Base-by-base conservation (phyloP, 2,888 invertebrate genomes). In the Drosophila paranaensis region DNA sequence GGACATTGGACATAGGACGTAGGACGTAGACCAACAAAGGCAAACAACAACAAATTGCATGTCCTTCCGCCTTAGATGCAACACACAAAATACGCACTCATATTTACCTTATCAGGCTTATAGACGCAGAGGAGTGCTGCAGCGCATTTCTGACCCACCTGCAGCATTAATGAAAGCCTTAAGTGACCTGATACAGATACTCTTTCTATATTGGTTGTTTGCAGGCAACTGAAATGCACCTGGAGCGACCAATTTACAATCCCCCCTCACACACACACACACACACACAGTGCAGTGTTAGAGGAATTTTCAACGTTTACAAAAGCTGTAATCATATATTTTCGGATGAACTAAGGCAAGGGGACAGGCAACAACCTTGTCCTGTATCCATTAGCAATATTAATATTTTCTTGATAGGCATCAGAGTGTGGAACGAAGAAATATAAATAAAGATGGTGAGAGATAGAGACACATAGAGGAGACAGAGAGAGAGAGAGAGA, bases 1-100 rank as follows among this genome's bases (percentile, higher is more conserved):
- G 20, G 20, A 20, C 20, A 20, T 20, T 20, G 20, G 20, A 20
- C 20, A 20, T 20, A 20, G 20, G 48, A n/a, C 54, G 27, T n/a
- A 2, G 25, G 53, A 46, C 30, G 43, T 48, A 71, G 57, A 73
- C 74, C 81, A 81, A 79, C 89, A 88, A 78, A 58, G 68, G 79
- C 87, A 83, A 84, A 84, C 84, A 84, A 81, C 84, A 85, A 85
- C 84, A 85, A 85, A 85, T 85, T 85, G 84, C 84, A 89, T 87
- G 89, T 85, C 87, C 83, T 88, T 83, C 88, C 84, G 87, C 84
- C 84, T 79, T 86, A 72, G 84, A 74, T 86, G 87, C 87, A 71
- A 55, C 76, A 57, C 78, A 82, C 84, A 81, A 82, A 67, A 86
- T 72, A 87, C 87, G 87, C 89, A 84, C 84, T 85, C 74, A 89